These are phyloP conservation scores for Psix sp. DNA, from an alignment of 1,140 invertebrate species.

Conservation along the genomic window DNA sequence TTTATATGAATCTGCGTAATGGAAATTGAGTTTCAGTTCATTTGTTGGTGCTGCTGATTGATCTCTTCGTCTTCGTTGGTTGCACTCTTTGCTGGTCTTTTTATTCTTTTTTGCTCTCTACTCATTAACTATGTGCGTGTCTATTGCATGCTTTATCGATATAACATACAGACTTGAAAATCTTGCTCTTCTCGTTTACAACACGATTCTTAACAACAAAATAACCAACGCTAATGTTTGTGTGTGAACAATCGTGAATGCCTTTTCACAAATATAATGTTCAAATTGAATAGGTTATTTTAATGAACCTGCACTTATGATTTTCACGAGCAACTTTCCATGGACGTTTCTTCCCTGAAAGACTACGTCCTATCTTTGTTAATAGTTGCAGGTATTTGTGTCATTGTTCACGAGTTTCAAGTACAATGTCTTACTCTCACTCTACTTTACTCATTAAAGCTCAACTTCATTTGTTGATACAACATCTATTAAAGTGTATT, in stretches of 20 bases:
- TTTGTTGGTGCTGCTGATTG: too few relatives aligned
- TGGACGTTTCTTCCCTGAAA: constrained; percentile 13
- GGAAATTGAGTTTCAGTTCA: too few relatives aligned
- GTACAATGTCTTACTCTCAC: background rate
- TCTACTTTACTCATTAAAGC: background rate
- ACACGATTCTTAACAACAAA: background rate
- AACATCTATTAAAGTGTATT: too few relatives aligned
- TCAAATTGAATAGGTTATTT: constrained; percentile 2
- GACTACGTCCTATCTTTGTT: constrained; percentile 19
- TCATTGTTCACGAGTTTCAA: constrained; percentile 1
- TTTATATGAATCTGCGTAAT: too few relatives aligned
- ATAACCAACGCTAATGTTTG: background rate
- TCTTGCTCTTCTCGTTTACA: too few relatives aligned
- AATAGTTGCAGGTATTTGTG: constrained; percentile 1
- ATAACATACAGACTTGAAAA: too few relatives aligned
- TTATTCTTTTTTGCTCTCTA: too few relatives aligned
- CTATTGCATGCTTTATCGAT: too few relatives aligned
- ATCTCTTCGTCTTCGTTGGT: too few relatives aligned
- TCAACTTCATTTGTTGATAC: background rate
- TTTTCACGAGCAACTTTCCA: constrained; percentile 13
- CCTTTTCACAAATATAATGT: constrained; percentile 2
- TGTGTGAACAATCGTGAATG: background rate
- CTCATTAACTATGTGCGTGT: too few relatives aligned
- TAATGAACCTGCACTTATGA: constrained; percentile 12
- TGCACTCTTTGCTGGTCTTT: too few relatives aligned